A percentile compares a stretch with the other conserved stretches of the same genome.
Evolutionary conservation across 2,113 vertebrate genomes (phyloP).

Genomic region (Odocoileus virginianus): DNA sequence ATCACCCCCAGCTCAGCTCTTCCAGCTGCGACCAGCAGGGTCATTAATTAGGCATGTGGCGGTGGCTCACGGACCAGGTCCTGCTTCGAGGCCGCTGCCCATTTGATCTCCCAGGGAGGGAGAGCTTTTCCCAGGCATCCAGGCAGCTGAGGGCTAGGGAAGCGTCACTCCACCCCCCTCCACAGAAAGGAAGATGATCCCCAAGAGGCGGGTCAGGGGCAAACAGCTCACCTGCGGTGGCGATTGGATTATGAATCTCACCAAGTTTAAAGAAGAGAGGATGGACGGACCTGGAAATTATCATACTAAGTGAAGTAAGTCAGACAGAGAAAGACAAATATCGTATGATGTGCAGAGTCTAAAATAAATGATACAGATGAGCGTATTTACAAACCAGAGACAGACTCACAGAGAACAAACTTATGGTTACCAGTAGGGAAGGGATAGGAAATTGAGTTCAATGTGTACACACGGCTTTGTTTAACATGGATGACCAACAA

Average conservation of each 20-base stretch:
- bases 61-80: conserved; percentile 80
- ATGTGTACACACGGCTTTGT: neutral
- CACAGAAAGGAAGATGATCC: neutral
- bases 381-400: neutral
- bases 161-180: neutral
- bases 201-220: neutral
- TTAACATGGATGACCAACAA: neutral
- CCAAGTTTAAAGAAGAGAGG: neutral
- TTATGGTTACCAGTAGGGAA: neutral
- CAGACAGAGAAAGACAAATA: neutral
- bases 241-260: accelerated
- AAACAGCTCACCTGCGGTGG: neutral
- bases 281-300: neutral
- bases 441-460: neutral
- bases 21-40: conserved; percentile 88
- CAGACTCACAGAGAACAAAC: neutral
- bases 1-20: conserved; percentile 89
- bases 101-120: conserved; percentile 76
- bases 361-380: neutral
- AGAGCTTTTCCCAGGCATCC: conserved; percentile 52
- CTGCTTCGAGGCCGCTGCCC: conserved; percentile 80
- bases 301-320: neutral
- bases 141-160: conserved; percentile 47
- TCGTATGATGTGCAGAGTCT: neutral
- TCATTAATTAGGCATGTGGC: conserved; percentile 89